phyloP scores from a whole-genome alignment of 2,888 invertebrate species.

The Megastigmus dorsalis region DNA sequence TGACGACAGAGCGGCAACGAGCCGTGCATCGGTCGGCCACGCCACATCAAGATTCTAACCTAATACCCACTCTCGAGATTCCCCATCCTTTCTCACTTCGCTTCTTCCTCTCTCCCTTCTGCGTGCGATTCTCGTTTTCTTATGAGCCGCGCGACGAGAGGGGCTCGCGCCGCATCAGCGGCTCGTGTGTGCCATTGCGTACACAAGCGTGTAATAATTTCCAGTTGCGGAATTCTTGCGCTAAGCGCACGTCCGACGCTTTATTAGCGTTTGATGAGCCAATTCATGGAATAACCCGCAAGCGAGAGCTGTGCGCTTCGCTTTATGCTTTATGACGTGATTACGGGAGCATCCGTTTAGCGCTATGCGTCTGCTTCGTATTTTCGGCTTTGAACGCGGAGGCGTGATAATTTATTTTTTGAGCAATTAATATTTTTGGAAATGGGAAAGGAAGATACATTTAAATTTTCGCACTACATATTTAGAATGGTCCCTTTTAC shows the following conservation, averaged over 20 bases:
- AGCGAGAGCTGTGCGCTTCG: background rate
- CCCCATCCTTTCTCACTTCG: background rate
- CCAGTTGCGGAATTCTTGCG: conserved; percentile 24
- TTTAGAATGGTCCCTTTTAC: too few species aligned
- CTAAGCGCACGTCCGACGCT: background rate
- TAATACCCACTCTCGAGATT: too few species aligned
- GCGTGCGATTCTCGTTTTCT: background rate
- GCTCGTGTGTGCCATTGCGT: background rate
- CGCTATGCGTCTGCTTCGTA: too few species aligned
- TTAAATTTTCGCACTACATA: too few species aligned
- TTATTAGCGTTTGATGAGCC: conserved; percentile 22
- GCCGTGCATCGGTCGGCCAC: conserved; percentile 73
- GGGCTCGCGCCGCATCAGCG: background rate
- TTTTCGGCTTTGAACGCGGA: too few species aligned
- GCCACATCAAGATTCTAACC: conserved; percentile 67
- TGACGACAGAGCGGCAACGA: conserved; percentile 73
- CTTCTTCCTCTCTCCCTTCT: background rate
- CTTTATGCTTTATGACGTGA: background rate
- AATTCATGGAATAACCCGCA: background rate
- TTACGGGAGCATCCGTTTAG: too few species aligned
- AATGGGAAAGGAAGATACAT: too few species aligned
- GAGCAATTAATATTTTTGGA: too few species aligned
- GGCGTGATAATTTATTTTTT: too few species aligned
- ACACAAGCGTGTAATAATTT: conserved; percentile 29
- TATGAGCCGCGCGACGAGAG: too few species aligned